Percentiles rank a stretch among this genome's conserved stretches.
phyloP scores from a whole-genome alignment of 2,797 vertebrate genomes.

The Leucoraja ocellata region DNA sequence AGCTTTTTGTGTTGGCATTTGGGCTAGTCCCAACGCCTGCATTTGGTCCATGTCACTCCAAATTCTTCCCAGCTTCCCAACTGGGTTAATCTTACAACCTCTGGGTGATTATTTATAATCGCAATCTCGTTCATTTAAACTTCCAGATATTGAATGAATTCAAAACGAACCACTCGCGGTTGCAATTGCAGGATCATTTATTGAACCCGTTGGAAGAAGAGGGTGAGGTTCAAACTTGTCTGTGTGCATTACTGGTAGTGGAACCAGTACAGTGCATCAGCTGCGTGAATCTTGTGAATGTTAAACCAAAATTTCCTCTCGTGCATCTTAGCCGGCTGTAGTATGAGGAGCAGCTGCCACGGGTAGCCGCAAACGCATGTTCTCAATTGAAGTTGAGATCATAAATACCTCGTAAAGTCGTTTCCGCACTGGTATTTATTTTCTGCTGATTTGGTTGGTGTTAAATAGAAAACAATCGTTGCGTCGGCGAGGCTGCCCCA shows the following conservation, averaged over 20 bases:
- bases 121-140: too few species aligned
- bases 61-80: too few species aligned
- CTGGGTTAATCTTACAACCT: too few species aligned
- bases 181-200: not conserved
- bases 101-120: too few species aligned
- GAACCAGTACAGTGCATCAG: not conserved
- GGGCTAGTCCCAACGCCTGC: too few species aligned
- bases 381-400: not conserved
- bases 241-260: not conserved
- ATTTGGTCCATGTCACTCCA: too few species aligned
- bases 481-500: not conserved
- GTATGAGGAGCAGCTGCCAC: not conserved
- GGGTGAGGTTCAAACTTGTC: not conserved
- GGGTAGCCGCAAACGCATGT: not conserved
- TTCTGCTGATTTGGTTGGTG: not conserved
- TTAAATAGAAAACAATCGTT: not conserved
- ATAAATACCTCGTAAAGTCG: not conserved
- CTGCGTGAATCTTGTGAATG: too few species aligned
- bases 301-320: not conserved
- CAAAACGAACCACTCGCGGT: not conserved
- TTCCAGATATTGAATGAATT: not conserved
- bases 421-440: not conserved
- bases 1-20: too few species aligned
- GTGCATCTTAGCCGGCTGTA: too few species aligned
- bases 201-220: not conserved